Evolutionary conservation across 2,888 invertebrate genomes (phyloP).

Genomic region (Napeogenes sylphis): DNA sequence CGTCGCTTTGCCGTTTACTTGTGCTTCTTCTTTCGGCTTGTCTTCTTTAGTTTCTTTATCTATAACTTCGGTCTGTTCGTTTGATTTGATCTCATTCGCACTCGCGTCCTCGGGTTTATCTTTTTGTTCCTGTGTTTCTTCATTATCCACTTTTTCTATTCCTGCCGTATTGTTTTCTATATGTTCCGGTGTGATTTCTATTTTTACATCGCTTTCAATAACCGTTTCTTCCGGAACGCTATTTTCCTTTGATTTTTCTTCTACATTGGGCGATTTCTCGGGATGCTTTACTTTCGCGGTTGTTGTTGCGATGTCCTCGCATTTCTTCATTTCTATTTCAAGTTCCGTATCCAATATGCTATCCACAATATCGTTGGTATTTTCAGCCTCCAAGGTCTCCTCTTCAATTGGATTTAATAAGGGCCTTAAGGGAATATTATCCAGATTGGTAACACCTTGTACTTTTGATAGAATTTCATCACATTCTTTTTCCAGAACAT

Average conservation of each 20-base stretch:
- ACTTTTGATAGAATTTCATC: constrained; percentile 71
- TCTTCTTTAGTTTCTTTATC: constrained; percentile 33
- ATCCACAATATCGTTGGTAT: constrained; percentile 63
- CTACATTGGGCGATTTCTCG: not conserved
- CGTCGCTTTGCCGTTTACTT: constrained; percentile 60
- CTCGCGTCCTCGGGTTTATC: constrained; percentile 21
- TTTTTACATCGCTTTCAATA: constrained; percentile 29
- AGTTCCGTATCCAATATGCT: constrained; percentile 63
- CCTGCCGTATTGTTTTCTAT: constrained; percentile 24
- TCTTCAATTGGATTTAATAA: constrained; percentile 59
- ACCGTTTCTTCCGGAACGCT: constrained; percentile 33
- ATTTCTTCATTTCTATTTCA: constrained; percentile 57
- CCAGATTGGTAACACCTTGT: constrained; percentile 66
- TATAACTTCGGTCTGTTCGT: constrained; percentile 26
- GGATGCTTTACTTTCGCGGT: constrained; percentile 4
- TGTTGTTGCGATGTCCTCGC: constrained; percentile 35
- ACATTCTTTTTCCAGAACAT: constrained; percentile 70
- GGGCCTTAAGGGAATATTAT: constrained; percentile 61
- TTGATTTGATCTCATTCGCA: constrained; percentile 22
- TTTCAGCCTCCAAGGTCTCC: constrained; percentile 63
- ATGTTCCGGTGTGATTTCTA: constrained; percentile 28
- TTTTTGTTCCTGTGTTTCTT: constrained; percentile 26
- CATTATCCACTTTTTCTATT: constrained; percentile 29
- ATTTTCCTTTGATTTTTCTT: constrained; percentile 17
- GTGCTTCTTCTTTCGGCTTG: constrained; percentile 44